A percentile compares a stretch with the other conserved stretches of the same genome.
Conservation (phyloP, 2,113 vertebrate genomes). For the Carollia perspicillata region DNA sequence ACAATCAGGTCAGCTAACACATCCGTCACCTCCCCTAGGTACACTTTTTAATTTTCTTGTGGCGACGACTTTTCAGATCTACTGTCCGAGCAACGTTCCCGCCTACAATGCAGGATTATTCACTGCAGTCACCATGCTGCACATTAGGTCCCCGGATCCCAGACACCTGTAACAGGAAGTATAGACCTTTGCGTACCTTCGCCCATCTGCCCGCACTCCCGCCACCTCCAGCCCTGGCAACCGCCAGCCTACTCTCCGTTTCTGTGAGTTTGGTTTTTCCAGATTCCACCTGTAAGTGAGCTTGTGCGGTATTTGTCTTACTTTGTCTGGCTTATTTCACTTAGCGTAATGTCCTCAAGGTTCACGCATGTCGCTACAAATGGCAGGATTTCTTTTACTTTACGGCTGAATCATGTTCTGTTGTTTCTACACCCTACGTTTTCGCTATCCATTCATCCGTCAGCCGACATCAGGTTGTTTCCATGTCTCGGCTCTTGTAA, state of each 20-base stretch:
- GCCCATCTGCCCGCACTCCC: background rate
- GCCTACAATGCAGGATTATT: background rate
- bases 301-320: background rate
- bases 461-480: background rate
- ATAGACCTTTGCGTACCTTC: background rate
- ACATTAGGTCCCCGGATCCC: background rate
- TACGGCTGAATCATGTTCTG: background rate
- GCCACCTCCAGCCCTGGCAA: background rate
- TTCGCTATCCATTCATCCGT: background rate
- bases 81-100: background rate
- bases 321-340: background rate
- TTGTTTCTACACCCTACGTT: rapidly evolving
- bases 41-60: background rate
- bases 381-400: background rate
- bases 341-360: background rate
- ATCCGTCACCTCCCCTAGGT: background rate
- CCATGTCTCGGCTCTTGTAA: background rate
- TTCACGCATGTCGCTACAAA: background rate
- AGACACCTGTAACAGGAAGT: background rate
- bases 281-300: background rate
- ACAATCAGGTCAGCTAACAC: background rate
- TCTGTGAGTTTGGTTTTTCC: background rate
- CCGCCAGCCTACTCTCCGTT: background rate
- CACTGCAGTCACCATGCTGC: background rate
- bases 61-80: background rate